Conservation (phyloP, 2,888 invertebrate genomes). For the Ichneumoninae sp. region DNA sequence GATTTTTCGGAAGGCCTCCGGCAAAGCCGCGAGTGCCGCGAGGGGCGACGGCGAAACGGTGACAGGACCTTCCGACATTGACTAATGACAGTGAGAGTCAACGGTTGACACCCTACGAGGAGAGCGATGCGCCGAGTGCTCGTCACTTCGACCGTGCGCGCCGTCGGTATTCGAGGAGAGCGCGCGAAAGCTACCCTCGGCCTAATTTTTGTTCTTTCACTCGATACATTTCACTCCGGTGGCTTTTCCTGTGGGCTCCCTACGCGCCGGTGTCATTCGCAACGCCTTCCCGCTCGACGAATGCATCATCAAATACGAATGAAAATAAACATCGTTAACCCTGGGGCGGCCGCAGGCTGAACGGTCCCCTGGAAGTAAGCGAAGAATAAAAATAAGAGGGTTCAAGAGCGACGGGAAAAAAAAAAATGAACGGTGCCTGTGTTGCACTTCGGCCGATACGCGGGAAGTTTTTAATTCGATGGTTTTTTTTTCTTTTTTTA, state of each 20-base stretch:
- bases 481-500: background rate
- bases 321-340: conserved; percentile 75
- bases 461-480: background rate
- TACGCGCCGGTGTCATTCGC: conserved; percentile 69
- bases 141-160: conserved; percentile 37
- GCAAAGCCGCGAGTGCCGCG: conserved; percentile 46
- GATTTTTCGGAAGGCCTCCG: conserved; percentile 67
- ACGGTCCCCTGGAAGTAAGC: conserved; percentile 35
- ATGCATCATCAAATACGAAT: conserved; percentile 76
- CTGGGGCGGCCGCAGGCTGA: conserved; percentile 36
- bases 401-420: conserved; percentile 1
- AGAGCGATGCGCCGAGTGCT: conserved; percentile 54
- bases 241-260: conserved; percentile 51
- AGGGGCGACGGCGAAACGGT: conserved; percentile 70
- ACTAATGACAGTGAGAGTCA: conserved; percentile 78
- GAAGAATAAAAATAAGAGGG: conserved; percentile 17
- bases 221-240: conserved; percentile 58
- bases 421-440: background rate
- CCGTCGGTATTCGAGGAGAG: conserved; percentile 29
- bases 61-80: conserved; percentile 79
- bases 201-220: conserved; percentile 59
- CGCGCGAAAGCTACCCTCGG: conserved; percentile 51
- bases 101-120: conserved; percentile 73
- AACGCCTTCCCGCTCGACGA: conserved; percentile 70
- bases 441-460: conserved; percentile 16